phyloP scores from a whole-genome alignment of 2,888 invertebrate genomes.

The Dimorphilus gyrociliatus region DNA sequence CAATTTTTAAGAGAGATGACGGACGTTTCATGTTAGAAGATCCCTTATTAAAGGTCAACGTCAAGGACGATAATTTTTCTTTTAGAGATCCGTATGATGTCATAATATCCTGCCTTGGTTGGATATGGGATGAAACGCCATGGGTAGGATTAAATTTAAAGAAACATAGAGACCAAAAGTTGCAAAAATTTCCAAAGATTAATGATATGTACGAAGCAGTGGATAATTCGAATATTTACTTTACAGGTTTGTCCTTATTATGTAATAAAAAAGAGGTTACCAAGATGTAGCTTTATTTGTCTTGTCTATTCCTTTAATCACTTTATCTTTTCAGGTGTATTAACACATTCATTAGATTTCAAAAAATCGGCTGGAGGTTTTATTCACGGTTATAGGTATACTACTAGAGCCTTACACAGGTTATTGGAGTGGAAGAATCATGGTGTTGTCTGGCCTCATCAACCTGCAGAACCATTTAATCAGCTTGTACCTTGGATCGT shows the following conservation, averaged over 20 bases:
- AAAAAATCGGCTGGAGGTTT: slow-evolving; percentile 40
- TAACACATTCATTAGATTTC: slow-evolving; percentile 38
- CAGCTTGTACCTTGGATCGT: slow-evolving; percentile 30
- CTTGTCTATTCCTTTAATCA: too few relatives aligned
- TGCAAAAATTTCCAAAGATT: slow-evolving; percentile 34
- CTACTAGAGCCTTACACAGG: slow-evolving; percentile 35
- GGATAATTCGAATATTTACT: slow-evolving; percentile 11
- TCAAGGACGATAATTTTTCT: too few relatives aligned
- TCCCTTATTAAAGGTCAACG: too few relatives aligned
- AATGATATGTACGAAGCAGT: slow-evolving; percentile 32
- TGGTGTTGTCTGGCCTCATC: slow-evolving; percentile 33
- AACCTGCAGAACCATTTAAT: slow-evolving; percentile 12
- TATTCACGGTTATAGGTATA: slow-evolving; percentile 41
- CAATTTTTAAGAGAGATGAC: not conserved
- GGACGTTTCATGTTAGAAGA: too few relatives aligned
- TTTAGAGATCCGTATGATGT: too few relatives aligned
- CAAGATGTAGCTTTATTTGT: too few relatives aligned
- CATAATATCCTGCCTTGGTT: too few relatives aligned
- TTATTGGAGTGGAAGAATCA: slow-evolving; percentile 37
- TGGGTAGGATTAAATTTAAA: too few relatives aligned
- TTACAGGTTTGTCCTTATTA: not conserved
- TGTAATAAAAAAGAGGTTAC: not conserved
- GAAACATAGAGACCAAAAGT: too few relatives aligned
- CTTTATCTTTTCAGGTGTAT: slow-evolving; percentile 36
- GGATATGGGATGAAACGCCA: too few relatives aligned